Evolutionary conservation across 2,113 vertebrate genomes (phyloP).

Genomic region (Austrofundulus limnaeus): DNA sequence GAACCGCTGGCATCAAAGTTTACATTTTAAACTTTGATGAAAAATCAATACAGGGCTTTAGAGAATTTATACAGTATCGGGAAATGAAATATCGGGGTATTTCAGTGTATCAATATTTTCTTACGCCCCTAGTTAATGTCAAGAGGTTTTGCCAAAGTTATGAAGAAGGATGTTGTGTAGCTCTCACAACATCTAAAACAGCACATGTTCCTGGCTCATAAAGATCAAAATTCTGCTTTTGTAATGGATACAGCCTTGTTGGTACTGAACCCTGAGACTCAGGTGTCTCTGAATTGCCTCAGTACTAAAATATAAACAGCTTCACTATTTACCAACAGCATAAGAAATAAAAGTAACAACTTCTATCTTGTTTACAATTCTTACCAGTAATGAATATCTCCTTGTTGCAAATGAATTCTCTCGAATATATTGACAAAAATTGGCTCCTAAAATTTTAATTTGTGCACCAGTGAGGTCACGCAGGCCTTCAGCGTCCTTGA

Average conservation of each 20-base stretch:
- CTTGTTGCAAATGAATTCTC: neutral
- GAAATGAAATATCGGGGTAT: no score
- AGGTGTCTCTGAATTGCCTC: neutral
- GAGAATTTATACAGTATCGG: no score
- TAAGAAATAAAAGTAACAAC: neutral
- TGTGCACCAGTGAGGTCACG: conserved; percentile 17
- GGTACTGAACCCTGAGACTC: neutral
- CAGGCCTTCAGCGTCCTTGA: conserved; percentile 1
- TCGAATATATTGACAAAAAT: neutral
- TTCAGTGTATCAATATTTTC: no score
- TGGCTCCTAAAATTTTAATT: conserved; percentile 8
- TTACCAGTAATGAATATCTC: neutral
- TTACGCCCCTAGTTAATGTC: no score
- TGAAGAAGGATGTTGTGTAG: no score
- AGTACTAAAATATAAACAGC: neutral
- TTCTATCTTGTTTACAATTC: neutral
- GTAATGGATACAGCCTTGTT: neutral
- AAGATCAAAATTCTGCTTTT: no score
- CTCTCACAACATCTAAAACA: no score
- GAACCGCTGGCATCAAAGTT: no score
- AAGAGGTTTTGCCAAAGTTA: no score
- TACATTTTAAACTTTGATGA: no score
- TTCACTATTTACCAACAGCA: neutral
- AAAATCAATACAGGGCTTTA: no score
- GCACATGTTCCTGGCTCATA: no score